Evolutionary conservation across 2,797 vertebrate species (phyloP), one percentile per base, ranked within the genome.

Genomic region (Mastacembelus armatus): DNA sequence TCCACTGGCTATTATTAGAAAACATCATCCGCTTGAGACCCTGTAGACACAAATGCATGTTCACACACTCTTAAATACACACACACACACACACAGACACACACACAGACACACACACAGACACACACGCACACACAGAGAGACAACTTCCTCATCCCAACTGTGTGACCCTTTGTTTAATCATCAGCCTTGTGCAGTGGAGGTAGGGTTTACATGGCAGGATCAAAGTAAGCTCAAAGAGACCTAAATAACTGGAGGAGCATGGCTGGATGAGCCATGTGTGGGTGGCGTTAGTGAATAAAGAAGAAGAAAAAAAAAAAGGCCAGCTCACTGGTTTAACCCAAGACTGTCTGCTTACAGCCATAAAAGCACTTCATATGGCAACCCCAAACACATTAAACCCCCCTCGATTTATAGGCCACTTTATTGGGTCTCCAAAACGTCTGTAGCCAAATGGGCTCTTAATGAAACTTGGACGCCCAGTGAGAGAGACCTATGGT

Each of bases 181-280:
- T 85, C 66, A 80, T 76, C 7, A 1, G 67, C 69, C 74, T 62
- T 50, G 63, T 57, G 73, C 45, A 24, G 44, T 21, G 24, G 33
- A 33, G 68, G 62, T 58, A 33, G 49, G 35, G 45, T 58, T 63
- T 56, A 42, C 51, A 39, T 9, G 1, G 40, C 48, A 68, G 69
- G 82, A 87, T 88, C 67, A 87, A 87, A 89, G 76, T 27, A 7
- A 74, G 43, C 72, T 77, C 45, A 52, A 60, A 77, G 75, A 4
- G 66, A 51, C 64, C 47, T 50, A 78, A 87, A 80, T 64, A 76
- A 75, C 55, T 11, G 14, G 59, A 81, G 45, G 47, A 81, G 64
- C 77, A 71, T 0, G 52, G 79, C 66, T n/a, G 59, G 64, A 39
- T 78, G 75, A 84, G 54, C 21, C 49, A 82, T 61, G 70, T 77